phyloP scores from a whole-genome alignment of 64 coral and sea anemone genomes.

The Platygyra sinensis region DNA sequence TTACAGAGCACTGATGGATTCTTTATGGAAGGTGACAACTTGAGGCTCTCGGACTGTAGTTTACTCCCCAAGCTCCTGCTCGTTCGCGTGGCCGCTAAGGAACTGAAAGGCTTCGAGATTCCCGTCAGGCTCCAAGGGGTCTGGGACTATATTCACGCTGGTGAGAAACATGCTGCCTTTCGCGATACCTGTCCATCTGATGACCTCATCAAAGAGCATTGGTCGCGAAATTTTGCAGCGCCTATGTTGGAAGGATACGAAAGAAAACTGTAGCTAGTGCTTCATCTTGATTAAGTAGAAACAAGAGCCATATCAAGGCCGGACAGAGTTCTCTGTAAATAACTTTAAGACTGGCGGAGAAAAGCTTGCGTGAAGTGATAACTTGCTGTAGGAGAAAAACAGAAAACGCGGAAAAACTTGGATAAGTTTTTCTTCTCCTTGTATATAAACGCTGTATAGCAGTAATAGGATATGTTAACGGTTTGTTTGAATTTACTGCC shows the following conservation, averaged over 20 bases:
- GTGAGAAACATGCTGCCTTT: constrained; percentile 14
- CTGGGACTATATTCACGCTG: constrained; percentile 35
- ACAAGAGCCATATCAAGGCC: too few relatives aligned
- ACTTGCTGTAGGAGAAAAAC: too few relatives aligned
- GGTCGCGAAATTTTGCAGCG: constrained; percentile 24
- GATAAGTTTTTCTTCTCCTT: too few relatives aligned
- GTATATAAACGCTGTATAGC: too few relatives aligned
- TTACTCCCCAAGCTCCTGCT: constrained; percentile 23
- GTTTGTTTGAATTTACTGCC: too few relatives aligned
- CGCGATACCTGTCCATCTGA: constrained; percentile 10
- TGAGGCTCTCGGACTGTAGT: constrained; percentile 40
- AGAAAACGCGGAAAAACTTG: too few relatives aligned
- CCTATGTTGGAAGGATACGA: constrained; percentile 28
- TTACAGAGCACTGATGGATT: neutral
- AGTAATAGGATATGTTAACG: too few relatives aligned
- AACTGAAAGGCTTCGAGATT: constrained; percentile 33
- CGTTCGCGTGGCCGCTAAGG: constrained; percentile 28
- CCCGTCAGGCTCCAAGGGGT: constrained; percentile 3
- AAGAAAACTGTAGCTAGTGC: neutral
- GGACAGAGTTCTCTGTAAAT: neutral
- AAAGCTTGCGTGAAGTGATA: too few relatives aligned
- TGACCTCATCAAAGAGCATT: constrained; percentile 41
- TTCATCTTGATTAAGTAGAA: neutral
- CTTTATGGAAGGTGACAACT: constrained; percentile 17
- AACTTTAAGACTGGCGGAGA: neutral